These are phyloP conservation scores for Sitta carolinensis DNA, from an alignment of 2,797 vertebrate species.

Conservation along the genomic window DNA sequence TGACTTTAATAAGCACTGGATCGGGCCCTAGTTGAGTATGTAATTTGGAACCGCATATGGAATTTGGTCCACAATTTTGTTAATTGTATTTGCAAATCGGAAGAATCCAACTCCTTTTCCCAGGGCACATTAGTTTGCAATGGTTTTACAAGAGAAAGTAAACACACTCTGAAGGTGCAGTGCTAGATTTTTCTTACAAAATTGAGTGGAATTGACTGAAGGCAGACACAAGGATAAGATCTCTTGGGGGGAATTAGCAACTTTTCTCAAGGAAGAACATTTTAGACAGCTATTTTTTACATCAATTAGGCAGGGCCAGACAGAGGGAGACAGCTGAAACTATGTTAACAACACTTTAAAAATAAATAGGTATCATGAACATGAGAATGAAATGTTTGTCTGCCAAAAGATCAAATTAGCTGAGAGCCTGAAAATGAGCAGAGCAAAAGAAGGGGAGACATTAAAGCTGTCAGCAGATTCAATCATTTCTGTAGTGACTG, in stretches of 20 bases:
- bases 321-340: slow-evolving; percentile 12
- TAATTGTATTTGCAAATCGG: slow-evolving; percentile 30
- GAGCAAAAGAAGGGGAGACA: not conserved
- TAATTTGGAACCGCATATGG: not conserved
- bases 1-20: slow-evolving; percentile 15
- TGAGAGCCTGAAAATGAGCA: not conserved
- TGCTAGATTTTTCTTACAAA: slow-evolving; percentile 2
- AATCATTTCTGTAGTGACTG: not conserved
- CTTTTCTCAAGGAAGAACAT: slow-evolving; percentile 28
- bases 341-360: not conserved
- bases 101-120: slow-evolving; percentile 25
- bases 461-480: not conserved
- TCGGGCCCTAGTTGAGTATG: slow-evolving; percentile 25
- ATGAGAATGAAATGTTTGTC: not conserved
- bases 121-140: slow-evolving; percentile 9
- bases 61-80: slow-evolving; percentile 22
- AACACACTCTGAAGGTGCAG: not conserved
- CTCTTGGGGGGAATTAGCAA: not conserved
- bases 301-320: not conserved
- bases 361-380: not conserved
- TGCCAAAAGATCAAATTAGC: not conserved
- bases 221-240: not conserved
- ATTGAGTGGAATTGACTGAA: slow-evolving; percentile 5
- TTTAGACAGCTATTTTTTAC: not conserved
- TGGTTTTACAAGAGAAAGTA: slow-evolving; percentile 29